Base-by-base conservation (phyloP, 2,113 vertebrate genomes). In the Pandion haliaetus region DNA sequence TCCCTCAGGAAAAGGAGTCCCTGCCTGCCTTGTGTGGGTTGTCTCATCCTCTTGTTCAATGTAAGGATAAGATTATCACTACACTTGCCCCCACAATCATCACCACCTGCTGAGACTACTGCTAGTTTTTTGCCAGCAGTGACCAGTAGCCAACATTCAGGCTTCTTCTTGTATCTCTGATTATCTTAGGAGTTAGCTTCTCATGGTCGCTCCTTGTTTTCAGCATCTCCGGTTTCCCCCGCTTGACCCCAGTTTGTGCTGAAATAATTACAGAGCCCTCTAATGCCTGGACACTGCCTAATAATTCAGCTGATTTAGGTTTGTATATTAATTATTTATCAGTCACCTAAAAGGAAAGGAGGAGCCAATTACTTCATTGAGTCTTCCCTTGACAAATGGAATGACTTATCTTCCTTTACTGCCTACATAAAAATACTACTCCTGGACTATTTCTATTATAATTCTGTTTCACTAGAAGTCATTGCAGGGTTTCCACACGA, bases 11-110 rank as follows among this genome's bases (percentile, higher is more conserved):
- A 58, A 86, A 88, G 32, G 13, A 25, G 11, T 36, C 16, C 26
- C 17, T 67, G 38, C 2, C 14, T 13, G 0, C 5, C 3, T 57
- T 67, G 31, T 21, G n/a, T n/a, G 23, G 5, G 4, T 45, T 62
- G 20, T 38, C 42, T 83, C 54, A 76, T 54, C 26, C 40, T 85
- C 59, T 59, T 36, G 14, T 34, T 59, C 25, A 25, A 11, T 12
- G 9, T 28, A 61, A 49, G 1, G 1, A 12, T 25, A 34, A 72
- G 32, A 38, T 45, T 82, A 36, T 34, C 45, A 23, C 21, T 52
- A 12, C 5, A n/a, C 12, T 67, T 59, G 6, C 8, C 12, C 20
- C 1, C 1, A 65, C 23, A 90, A 5, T 25, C 38, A n/a, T 50
- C 67, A 45, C 21, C 23, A 66, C 28, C 10, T 32, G 24, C 32